Conservation (phyloP, 2,113 vertebrate genomes). For the Gallinago paraguaiae region DNA sequence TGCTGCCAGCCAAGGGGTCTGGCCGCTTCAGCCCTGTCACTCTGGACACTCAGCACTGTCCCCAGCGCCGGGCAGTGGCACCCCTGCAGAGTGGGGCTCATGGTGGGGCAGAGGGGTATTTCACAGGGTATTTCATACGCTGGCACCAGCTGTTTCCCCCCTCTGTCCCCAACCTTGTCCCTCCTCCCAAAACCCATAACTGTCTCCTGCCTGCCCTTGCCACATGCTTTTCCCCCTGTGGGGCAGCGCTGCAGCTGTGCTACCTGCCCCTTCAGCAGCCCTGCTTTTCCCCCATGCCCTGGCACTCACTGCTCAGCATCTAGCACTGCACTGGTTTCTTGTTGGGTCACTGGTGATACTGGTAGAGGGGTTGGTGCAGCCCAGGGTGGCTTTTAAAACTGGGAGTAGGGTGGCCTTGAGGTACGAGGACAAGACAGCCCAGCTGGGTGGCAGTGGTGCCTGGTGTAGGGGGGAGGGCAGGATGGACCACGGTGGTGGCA, state of each 20-base stretch:
- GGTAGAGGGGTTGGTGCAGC: not conserved
- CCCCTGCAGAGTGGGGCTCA: not conserved
- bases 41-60: accelerated
- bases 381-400: not conserved
- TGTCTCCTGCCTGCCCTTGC: not conserved
- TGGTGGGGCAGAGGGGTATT: not conserved
- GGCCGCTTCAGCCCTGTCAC: accelerated
- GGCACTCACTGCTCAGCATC: not conserved
- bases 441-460: not conserved
- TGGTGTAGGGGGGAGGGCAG: accelerated
- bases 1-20: not conserved
- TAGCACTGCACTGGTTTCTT: not conserved
- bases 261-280: not conserved
- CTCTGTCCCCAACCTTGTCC: not conserved
- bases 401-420: not conserved
- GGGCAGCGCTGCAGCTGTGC: not conserved
- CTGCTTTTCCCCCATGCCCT: not conserved
- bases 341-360: not conserved
- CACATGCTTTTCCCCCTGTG: accelerated
- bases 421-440: accelerated
- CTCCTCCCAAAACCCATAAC: not conserved
- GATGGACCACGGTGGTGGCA: accelerated
- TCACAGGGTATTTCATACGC: conserved; percentile 54
- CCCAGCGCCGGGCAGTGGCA: accelerated
- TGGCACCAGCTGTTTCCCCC: conserved; percentile 44